Conservation (phyloP, 2,797 vertebrate species). For the Parauchenoglanis punctatus region DNA sequence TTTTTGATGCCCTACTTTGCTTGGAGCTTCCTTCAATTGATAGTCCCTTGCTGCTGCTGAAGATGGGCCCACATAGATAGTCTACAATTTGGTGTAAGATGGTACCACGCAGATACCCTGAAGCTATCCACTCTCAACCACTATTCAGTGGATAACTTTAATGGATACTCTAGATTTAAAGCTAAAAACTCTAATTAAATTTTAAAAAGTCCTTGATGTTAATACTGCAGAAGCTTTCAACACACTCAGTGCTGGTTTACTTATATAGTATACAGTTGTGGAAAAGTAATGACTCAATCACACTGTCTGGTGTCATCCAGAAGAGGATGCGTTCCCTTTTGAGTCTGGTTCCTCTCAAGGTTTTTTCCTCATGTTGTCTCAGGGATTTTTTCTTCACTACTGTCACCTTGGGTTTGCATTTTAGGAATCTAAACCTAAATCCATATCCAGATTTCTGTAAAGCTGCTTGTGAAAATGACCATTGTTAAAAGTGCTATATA, state of each 20-base stretch:
- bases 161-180: neutral
- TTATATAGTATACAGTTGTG: neutral
- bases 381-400: neutral
- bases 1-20: neutral
- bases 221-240: neutral
- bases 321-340: neutral
- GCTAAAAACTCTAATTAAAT: neutral
- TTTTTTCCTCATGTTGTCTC: neutral
- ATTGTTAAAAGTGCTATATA: too few species aligned
- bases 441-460: neutral
- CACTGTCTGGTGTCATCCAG: neutral
- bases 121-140: neutral
- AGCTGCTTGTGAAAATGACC: neutral
- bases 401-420: neutral
- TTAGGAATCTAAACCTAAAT: neutral
- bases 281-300: neutral
- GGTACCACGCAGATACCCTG: neutral
- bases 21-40: neutral
- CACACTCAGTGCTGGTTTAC: neutral
- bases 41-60: neutral
- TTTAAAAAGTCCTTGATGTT: neutral
- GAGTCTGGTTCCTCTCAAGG: neutral
- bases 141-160: neutral
- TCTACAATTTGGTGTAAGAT: neutral
- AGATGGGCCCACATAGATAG: neutral